Percentiles rank a stretch among this genome's conserved stretches.
Conservation (phyloP, 2,797 vertebrate species). For the Neostethus bicornis region DNA sequence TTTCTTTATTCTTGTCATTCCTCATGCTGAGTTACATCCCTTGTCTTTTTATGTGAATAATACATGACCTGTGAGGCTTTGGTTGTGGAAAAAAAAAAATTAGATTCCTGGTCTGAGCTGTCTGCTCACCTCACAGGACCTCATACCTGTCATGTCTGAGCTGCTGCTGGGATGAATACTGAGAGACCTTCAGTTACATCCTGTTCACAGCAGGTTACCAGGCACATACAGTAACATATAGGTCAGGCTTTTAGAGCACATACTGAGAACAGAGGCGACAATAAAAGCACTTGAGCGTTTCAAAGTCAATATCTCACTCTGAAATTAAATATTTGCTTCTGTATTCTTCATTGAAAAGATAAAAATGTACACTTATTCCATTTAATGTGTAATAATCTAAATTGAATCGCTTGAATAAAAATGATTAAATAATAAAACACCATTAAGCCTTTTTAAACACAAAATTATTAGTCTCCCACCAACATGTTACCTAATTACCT, state of each 20-base stretch:
- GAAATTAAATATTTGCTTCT: slow-evolving; percentile 28
- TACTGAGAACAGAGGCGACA: slow-evolving; percentile 1
- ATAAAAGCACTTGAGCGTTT: slow-evolving; percentile 20
- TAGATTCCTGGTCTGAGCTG: slow-evolving; percentile 32
- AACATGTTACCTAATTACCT: slow-evolving; percentile 73
- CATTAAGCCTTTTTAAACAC: slow-evolving; percentile 43
- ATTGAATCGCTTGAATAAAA: no score
- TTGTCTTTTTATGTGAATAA: slow-evolving; percentile 62
- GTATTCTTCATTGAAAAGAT: slow-evolving; percentile 38
- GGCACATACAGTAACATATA: slow-evolving; percentile 5
- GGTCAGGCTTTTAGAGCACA: background rate
- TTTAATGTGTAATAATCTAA: background rate
- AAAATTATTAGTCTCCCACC: slow-evolving; percentile 50
- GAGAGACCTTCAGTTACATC: slow-evolving; percentile 25
- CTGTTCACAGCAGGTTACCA: slow-evolving; percentile 16
- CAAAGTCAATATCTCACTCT: slow-evolving; percentile 26
- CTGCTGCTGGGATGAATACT: slow-evolving; percentile 60
- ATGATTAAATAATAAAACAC: background rate
- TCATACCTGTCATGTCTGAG: slow-evolving; percentile 33
- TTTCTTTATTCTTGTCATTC: slow-evolving; percentile 22
- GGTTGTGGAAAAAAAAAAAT: slow-evolving; percentile 36
- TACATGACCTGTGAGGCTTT: slow-evolving; percentile 45
- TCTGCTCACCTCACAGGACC: slow-evolving; percentile 47
- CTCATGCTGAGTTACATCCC: slow-evolving; percentile 35
- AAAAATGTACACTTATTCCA: slow-evolving; percentile 37